Percentiles rank a stretch among this genome's conserved stretches.
phyloP scores from a whole-genome alignment of 2,113 vertebrate genomes.

The western clawed frog (Xenopus tropicalis) region UCB_Xtro_10.0 CM004450.2:77893001-77893500 shows the following conservation, averaged over 20 bases:
- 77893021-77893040: neutral
- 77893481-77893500: constrained; percentile 17
- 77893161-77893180: neutral
- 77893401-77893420: neutral
- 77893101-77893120: neutral
- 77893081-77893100: neutral
- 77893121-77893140: neutral
- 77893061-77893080: constrained; percentile 33
- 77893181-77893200: neutral
- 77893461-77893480: constrained; percentile 1
- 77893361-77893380: neutral
- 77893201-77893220: constrained; percentile 1
- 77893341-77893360: neutral
- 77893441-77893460: too few species aligned
- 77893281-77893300: neutral
- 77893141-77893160: neutral
- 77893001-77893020: neutral
- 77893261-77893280: constrained; percentile 1
- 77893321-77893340: neutral
- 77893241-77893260: constrained; percentile 9
- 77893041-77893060: constrained; percentile 12
- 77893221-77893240: neutral
- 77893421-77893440: neutral
- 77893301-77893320: neutral
- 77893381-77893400: neutral